A percentile compares a stretch with the other conserved stretches of the same genome.
Evolutionary conservation across 2,888 invertebrate species (phyloP).

Genomic region (Tinea pellionella): DNA sequence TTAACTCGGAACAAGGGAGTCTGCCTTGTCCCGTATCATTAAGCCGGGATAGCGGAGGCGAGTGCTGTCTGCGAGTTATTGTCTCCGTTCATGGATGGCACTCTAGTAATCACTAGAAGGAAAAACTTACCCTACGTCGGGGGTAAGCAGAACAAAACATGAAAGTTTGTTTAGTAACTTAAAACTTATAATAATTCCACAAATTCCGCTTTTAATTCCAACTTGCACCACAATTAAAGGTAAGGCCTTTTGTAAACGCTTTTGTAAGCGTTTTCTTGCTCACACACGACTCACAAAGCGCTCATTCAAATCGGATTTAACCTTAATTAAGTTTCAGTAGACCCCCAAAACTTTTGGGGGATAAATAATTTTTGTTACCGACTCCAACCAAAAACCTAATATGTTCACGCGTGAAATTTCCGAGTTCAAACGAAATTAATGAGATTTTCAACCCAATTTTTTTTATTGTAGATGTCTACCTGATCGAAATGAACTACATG

Average conservation of each 20-base stretch:
- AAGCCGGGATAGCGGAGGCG: no score
- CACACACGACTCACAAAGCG: background rate
- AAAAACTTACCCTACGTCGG: no score
- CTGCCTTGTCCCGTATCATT: no score
- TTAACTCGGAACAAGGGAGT: no score
- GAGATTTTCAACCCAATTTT: background rate
- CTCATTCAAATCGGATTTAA: slow-evolving; percentile 3
- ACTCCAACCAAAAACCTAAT: background rate
- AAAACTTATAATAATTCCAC: no score
- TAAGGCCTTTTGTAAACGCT: background rate
- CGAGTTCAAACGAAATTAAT: background rate
- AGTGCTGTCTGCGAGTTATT: no score
- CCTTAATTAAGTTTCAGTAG: slow-evolving; percentile 3
- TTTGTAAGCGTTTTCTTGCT: slow-evolving; percentile 1
- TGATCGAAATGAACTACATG: no score
- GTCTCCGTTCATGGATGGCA: no score
- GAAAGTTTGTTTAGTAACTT: no score
- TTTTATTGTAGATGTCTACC: no score
- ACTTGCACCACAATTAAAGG: background rate
- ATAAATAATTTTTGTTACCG: slow-evolving; percentile 3
- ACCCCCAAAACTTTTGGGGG: background rate
- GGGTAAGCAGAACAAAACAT: no score
- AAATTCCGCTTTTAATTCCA: background rate
- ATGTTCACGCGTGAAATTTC: background rate
- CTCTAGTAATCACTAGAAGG: no score